phyloP scores from a whole-genome alignment of 2,113 vertebrate species.

The Erythrocebus patas region DNA sequence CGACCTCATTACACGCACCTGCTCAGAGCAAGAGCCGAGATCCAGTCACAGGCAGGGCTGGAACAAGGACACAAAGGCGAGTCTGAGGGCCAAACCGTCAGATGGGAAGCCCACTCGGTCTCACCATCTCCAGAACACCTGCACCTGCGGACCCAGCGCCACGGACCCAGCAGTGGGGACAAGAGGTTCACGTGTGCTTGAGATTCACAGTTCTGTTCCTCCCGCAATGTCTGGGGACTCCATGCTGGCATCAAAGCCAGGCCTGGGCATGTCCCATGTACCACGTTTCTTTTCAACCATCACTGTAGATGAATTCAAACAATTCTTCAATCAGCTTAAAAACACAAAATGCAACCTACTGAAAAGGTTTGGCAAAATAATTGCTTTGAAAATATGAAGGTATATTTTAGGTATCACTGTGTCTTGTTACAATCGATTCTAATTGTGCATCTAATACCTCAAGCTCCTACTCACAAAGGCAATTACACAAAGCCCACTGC shows the following conservation, averaged over 20 bases:
- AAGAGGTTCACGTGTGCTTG: neutral
- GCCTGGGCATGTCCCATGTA: neutral
- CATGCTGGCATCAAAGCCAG: neutral
- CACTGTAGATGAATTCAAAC: neutral
- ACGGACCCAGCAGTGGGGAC: neutral
- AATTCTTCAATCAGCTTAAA: neutral
- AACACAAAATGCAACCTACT: neutral
- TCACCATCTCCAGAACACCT: neutral
- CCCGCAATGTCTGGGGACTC: neutral
- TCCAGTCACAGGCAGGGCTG: neutral
- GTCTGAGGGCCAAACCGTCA: neutral
- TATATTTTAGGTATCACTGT: neutral
- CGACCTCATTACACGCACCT: neutral
- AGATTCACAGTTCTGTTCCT: neutral
- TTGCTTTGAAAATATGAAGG: neutral
- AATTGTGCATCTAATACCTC: neutral
- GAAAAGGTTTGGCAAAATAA: neutral
- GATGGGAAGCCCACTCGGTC: neutral
- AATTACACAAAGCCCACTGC: neutral
- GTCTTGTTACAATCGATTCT: neutral
- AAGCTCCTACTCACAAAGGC: neutral
- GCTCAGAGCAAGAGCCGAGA: no score
- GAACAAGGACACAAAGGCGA: neutral
- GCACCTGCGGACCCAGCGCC: fast-evolving
- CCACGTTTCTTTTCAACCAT: neutral